Percentiles rank a stretch among this genome's conserved stretches.
These are phyloP conservation scores for Syngnathus typhle DNA, from an alignment of 2,113 vertebrate species.

Conservation along the genomic window DNA sequence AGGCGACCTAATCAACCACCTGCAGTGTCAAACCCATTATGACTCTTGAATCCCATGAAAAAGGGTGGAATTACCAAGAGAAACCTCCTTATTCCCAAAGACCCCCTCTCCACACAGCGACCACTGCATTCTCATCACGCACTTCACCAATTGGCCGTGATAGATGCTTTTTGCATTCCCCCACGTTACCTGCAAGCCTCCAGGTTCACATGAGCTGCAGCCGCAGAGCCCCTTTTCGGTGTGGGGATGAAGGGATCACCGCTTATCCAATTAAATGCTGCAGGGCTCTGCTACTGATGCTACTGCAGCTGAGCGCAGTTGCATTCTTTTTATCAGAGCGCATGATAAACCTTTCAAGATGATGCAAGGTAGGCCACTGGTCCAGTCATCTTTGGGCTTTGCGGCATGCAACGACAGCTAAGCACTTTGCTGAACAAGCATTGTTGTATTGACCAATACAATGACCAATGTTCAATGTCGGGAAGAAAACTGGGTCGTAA, in stretches of 20 bases:
- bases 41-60: not conserved
- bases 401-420: slow-evolving; percentile 21
- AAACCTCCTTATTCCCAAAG: not conserved
- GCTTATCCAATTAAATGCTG: slow-evolving; percentile 65
- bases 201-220: slow-evolving; percentile 31
- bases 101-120: not conserved
- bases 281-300: slow-evolving; percentile 44
- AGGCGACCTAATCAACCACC: not conserved
- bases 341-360: not conserved
- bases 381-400: slow-evolving; percentile 21
- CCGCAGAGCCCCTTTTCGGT: slow-evolving; percentile 54
- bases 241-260: slow-evolving; percentile 61
- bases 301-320: not conserved
- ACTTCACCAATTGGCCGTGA: slow-evolving; percentile 21
- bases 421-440: slow-evolving; percentile 3
- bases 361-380: not conserved
- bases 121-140: not conserved
- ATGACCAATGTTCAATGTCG: not conserved
- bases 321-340: not conserved
- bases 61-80: not conserved
- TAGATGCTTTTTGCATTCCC: slow-evolving; percentile 6
- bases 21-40: not conserved
- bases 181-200: slow-evolving; percentile 16
- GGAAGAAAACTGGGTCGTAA: not conserved
- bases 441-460: not conserved